Base-by-base conservation (phyloP, 1,140 invertebrate genomes). In the Elymnias hypermnestra region DNA sequence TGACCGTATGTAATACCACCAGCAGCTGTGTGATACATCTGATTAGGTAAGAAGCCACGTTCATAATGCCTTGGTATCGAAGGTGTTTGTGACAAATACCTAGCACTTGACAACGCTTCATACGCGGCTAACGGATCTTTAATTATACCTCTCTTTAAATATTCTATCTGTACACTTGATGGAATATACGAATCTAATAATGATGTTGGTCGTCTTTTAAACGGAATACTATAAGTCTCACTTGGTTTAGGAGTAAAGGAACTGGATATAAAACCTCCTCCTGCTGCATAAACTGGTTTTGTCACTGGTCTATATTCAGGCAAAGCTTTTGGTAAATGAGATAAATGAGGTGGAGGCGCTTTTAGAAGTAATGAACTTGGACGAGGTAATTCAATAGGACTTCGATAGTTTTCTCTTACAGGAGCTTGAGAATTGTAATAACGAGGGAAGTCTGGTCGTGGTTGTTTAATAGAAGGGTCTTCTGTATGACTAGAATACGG, bases 111-210 rank as follows among this genome's bases (percentile, higher is more conserved):
- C 33, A 87, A 52, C 0, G 78, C 71, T 17, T 87, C 84, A 31
- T 85, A 87, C 3, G 76, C 69, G 0, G 64, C 47, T 9, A 78
- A 26, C n/a, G 83, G 78, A 51, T 87, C 81, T 40, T 83, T 86
- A 2, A 65, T 69, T 14, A 71, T 68, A 21, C 86, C 86, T 61
- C 81, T 57, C 33, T 83, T 87, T 31, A 87, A 36, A 37, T 87
- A 87, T 48, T 86, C 86, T 21, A 83, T 43, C 52, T 87, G 86
- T 13, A 87, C 33, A 9, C 70, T 68, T 4, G 86, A 87, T 22
- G 86, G 86, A 17, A 87, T 76, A 29, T 87, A 87, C 2, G 86
- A 87, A 29, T 87, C 84, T 9, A 87, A 39, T 22, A 87, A 59
- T 3, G 83, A 86, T 1, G 59, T 69, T 9, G 86, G 86, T 23